Base-by-base conservation (phyloP, 1,140 invertebrate genomes). In the Andrena cerasifolii region DNA sequence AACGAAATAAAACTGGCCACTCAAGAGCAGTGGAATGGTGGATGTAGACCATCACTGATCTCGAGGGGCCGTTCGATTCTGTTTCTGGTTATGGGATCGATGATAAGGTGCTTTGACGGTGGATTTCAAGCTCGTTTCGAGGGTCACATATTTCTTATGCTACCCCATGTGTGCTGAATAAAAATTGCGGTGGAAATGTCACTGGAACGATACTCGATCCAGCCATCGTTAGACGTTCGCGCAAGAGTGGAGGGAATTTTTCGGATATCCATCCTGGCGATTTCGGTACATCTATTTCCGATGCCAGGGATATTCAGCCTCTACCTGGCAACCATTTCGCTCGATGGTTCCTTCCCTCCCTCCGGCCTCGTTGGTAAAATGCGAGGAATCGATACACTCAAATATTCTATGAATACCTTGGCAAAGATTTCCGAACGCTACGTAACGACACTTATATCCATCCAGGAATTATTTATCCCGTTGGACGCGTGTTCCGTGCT, bases 321-420 rank as follows among this genome's bases (percentile, higher is more conserved):
- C 21, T 54, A 10, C 16, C 36, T 7, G n/a, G 36, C 31, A 31
- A 49, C 28, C 40, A 8, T 72, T 72, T 26, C 36, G 58, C 31
- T 49, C 43, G 56, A 62, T 45, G 49, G 28, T 36, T 14, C 26
- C 21, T 7, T n/a, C 24, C 66, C 4, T 10, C 18, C 1, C 10
- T 26, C 8, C 56, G 14, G n/a, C n/a, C 8, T 14, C 18, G 10
- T 16, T 36, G 24, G 1, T 62, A 36, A 62, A 72, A 62, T 18
- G 58, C n/a, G 6, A 49, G 36, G 36, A 62, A 72, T 72, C 70
- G 70, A 72, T 72, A 61, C 26, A 72, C 70, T 72, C 21, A 51
- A 72, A 72, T 72, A 72, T 72, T 72, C 58, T 58, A 62, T 72
- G 70, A 72, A 72, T 72, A 72, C 45, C 21, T 10, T 5, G 70